Conservation (phyloP, 1,140 invertebrate genomes). For the Magallana angulata region DNA sequence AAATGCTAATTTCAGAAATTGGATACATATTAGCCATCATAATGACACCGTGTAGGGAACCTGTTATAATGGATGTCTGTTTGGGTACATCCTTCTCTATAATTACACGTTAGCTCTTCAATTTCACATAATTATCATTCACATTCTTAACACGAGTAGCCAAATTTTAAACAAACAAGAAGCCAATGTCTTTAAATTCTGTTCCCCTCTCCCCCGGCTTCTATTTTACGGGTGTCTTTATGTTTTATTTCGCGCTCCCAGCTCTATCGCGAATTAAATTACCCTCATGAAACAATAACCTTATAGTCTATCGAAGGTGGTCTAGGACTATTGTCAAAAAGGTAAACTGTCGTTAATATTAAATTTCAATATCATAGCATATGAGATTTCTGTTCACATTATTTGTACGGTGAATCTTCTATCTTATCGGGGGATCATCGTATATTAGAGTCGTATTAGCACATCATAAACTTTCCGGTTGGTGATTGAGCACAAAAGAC, state of each 20-base stretch:
- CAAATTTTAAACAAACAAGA: constrained; percentile 37
- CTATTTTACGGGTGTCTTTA: background rate
- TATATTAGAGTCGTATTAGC: constrained; percentile 34
- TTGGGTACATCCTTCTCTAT: constrained; percentile 21
- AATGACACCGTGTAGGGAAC: background rate
- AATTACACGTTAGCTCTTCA: constrained; percentile 34
- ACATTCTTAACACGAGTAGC: constrained; percentile 33
- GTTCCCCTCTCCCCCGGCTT: background rate
- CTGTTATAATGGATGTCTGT: constrained; percentile 14
- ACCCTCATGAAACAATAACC: constrained; percentile 22
- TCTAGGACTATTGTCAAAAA: background rate
- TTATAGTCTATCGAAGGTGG: constrained; percentile 6
- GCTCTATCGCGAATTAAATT: constrained; percentile 31
- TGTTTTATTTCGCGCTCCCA: constrained; percentile 16
- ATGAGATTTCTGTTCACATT: constrained; percentile 34
- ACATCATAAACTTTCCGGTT: constrained; percentile 23
- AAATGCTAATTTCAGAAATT: constrained; percentile 31
- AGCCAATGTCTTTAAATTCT: background rate
- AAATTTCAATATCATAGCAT: constrained; percentile 29
- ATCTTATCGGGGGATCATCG: constrained; percentile 11
- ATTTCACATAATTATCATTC: constrained; percentile 37
- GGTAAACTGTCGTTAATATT: constrained; percentile 33
- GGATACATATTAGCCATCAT: constrained; percentile 4
- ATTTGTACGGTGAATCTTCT: constrained; percentile 2
- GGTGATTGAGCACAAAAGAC: background rate